Conservation (phyloP, 2,797 vertebrate genomes). For the Acropternis orthonyx region DNA sequence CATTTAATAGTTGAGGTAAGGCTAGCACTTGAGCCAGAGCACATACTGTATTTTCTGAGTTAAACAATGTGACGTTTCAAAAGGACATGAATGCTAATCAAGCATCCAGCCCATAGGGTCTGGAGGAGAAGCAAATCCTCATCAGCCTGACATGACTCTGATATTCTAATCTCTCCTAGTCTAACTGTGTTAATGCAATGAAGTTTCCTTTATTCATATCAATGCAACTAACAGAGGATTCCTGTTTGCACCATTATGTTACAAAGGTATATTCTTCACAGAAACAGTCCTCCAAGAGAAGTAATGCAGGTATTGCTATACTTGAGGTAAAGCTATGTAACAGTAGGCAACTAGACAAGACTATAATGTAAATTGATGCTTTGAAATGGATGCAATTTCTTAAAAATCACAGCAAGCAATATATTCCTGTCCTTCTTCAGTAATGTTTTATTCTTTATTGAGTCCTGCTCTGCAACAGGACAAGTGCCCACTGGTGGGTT, state of each 20-base stretch:
- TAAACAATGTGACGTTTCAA: background rate
- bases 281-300: background rate
- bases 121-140: background rate
- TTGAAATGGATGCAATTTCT: background rate
- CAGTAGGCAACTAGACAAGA: background rate
- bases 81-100: background rate
- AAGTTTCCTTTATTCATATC: background rate
- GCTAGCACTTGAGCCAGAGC: background rate
- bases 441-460: background rate
- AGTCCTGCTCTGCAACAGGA: background rate
- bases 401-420: background rate
- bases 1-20: background rate
- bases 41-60: background rate
- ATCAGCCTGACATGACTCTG: background rate
- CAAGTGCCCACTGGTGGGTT: background rate
- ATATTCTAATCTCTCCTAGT: background rate
- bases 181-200: background rate
- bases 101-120: background rate
- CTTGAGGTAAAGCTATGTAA: background rate
- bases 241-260: background rate
- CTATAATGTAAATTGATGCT: background rate
- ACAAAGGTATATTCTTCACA: background rate
- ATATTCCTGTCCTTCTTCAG: background rate
- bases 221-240: background rate
- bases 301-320: background rate